Evolutionary conservation across 2,888 invertebrate species (phyloP).

Genomic region (Lagria hirta): DNA sequence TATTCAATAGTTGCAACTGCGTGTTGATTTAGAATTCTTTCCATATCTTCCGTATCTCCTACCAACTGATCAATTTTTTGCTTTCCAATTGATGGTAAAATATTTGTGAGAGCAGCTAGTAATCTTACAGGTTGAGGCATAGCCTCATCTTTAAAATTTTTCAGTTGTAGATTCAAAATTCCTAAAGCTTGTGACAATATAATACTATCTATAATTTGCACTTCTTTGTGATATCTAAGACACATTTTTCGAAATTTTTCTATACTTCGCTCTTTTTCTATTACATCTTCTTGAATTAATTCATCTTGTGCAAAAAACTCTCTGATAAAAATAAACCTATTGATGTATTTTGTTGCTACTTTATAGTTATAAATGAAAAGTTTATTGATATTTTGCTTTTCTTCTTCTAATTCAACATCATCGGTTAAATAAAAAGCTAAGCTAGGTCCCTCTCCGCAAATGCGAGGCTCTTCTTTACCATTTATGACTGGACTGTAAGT

Average conservation of each 20-base stretch:
- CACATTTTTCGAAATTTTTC: constrained; percentile 67
- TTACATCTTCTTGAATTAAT: constrained; percentile 62
- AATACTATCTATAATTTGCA: constrained; percentile 67
- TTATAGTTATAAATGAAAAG: constrained; percentile 64
- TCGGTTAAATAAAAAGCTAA: constrained; percentile 69
- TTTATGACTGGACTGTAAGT: constrained; percentile 73
- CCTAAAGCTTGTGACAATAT: constrained; percentile 71
- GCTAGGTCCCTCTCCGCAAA: constrained; percentile 73
- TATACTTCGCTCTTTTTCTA: constrained; percentile 66
- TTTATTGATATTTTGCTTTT: constrained; percentile 60
- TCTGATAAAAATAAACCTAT: constrained; percentile 66
- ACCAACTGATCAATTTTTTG: constrained; percentile 58
- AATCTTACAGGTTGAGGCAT: constrained; percentile 72
- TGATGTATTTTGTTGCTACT: constrained; percentile 63
- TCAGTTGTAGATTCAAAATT: constrained; percentile 68
- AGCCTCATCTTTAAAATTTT: constrained; percentile 70
- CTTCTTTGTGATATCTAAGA: constrained; percentile 69
- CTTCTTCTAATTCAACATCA: constrained; percentile 62
- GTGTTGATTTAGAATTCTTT: constrained; percentile 62
- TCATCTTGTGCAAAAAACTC: constrained; percentile 71
- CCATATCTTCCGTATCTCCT: constrained; percentile 65
- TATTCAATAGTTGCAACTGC: constrained; percentile 73
- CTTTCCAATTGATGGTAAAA: constrained; percentile 69
- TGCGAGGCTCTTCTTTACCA: constrained; percentile 76
- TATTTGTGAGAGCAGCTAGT: constrained; percentile 63